Base-by-base conservation (phyloP, 2,797 vertebrate species). In the Eptatretus atami region DNA sequence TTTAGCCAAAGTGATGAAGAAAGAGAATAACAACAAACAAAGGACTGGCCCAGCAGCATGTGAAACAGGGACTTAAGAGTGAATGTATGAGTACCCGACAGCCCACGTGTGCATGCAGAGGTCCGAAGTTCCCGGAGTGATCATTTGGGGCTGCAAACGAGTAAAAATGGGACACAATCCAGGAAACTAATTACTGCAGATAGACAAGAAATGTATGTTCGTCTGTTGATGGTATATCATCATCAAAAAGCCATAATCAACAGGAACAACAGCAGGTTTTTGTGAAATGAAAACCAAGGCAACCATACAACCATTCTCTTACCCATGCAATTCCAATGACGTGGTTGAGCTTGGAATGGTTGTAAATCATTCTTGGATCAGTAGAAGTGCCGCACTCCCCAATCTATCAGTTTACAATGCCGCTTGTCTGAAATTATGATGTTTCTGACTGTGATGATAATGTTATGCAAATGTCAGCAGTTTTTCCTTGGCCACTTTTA, bases 91-190 rank as follows among this genome's bases (percentile, higher is more conserved):
- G 73, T 15, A 96, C 74, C 90, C 92, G 2, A 79, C 71, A 1
- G 86, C 85, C 92, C 92, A 98, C 75, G 96, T 83, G 70, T 98
- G n/a, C 92, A 52, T n/a, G 87, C 85, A 66, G 86, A 1, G 92
- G 81, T 57, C 92, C 92, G 63, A 94, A 0, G 88, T 82, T 64
- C 95, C 92, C 12, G 87, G 86, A 71, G 85, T 96, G 73, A 93
- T 74, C 84, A 96, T 85, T 73, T 12, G 92, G 92, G 63, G 92
- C 92, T 98, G 70, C 13, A n/a, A 53, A 64, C 15, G 63, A 53
- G 53, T 52, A 65, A 52, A 13, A 24, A 64, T 12, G 53, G 53
- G 53, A 14, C 2, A 55, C 53, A 55, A 12, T 31, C 53, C 11
- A 53, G n/a, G 53, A 52, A 63, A 52, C 12, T 52, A 44, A 44